Conservation (phyloP, 2,113 vertebrate species). For the Pseudorhombus dupliciocellatus region DNA sequence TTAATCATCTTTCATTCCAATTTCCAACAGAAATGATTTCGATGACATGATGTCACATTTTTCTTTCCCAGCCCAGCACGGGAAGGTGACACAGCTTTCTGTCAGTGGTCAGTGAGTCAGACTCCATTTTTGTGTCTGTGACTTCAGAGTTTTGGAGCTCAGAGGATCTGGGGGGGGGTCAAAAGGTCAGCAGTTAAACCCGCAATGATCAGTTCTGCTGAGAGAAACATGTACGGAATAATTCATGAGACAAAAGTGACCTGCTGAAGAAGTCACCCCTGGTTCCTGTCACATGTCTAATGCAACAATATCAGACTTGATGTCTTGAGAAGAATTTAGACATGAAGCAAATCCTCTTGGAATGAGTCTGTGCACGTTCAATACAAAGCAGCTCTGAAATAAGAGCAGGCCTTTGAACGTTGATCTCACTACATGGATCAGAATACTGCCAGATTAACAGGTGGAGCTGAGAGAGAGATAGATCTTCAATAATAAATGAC, state of each 20-base stretch:
- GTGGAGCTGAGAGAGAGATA: neutral
- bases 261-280: neutral
- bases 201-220: neutral
- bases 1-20: neutral
- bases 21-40: neutral
- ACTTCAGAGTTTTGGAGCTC: conserved; percentile 28
- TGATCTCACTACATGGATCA: neutral
- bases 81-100: conserved; percentile 37
- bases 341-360: neutral
- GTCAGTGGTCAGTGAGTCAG: conserved; percentile 57
- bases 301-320: neutral
- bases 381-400: neutral
- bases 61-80: neutral
- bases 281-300: too few relatives aligned
- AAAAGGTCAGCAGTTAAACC: conserved; percentile 35
- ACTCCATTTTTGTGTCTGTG: conserved; percentile 39
- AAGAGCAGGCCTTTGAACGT: neutral
- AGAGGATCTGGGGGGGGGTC: neutral
- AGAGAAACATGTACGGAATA: neutral
- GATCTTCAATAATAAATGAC: neutral
- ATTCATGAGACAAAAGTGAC: neutral
- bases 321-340: neutral
- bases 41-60: neutral
- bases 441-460: neutral
- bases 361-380: neutral